These are phyloP conservation scores for Formica aserva DNA, from an alignment of 2,888 invertebrate species.

Conservation along the genomic window DNA sequence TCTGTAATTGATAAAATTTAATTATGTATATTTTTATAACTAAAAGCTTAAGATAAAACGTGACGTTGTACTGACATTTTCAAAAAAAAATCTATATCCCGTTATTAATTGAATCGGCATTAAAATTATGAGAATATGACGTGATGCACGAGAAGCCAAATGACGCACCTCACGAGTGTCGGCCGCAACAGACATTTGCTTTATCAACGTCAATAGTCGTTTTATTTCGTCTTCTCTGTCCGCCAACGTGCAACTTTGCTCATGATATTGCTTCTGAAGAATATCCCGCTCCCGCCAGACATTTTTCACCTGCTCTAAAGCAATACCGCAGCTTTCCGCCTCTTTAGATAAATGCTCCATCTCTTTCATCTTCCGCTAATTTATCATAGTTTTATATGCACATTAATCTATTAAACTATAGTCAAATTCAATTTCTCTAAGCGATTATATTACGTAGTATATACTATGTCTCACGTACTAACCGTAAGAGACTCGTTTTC, in stretches of 20 bases:
- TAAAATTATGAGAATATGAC: constrained; percentile 18
- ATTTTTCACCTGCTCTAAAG: constrained; percentile 66
- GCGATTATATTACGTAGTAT: neutral
- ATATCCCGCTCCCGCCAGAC: constrained; percentile 71
- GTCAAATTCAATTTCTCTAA: neutral
- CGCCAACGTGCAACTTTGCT: constrained; percentile 70
- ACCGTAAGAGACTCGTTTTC: constrained; percentile 76
- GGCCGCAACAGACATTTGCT: constrained; percentile 66
- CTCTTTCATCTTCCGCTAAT: constrained; percentile 69
- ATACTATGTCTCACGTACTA: constrained; percentile 38
- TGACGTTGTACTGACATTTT: neutral
- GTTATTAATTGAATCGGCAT: constrained; percentile 30
- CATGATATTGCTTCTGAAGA: constrained; percentile 70
- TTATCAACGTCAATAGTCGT: constrained; percentile 72
- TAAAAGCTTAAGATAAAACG: neutral
- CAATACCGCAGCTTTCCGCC: constrained; percentile 59
- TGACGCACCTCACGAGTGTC: constrained; percentile 71
- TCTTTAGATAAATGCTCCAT: constrained; percentile 65
- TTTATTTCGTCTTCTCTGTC: constrained; percentile 80
- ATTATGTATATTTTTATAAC: neutral
- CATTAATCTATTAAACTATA: neutral
- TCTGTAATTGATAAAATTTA: constrained; percentile 3
- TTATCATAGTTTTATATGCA: constrained; percentile 13
- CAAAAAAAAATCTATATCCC: constrained; percentile 8
- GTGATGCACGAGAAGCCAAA: constrained; percentile 20